phyloP scores from a whole-genome alignment of 2,113 vertebrate species.

The Platycercus adscitus region DNA sequence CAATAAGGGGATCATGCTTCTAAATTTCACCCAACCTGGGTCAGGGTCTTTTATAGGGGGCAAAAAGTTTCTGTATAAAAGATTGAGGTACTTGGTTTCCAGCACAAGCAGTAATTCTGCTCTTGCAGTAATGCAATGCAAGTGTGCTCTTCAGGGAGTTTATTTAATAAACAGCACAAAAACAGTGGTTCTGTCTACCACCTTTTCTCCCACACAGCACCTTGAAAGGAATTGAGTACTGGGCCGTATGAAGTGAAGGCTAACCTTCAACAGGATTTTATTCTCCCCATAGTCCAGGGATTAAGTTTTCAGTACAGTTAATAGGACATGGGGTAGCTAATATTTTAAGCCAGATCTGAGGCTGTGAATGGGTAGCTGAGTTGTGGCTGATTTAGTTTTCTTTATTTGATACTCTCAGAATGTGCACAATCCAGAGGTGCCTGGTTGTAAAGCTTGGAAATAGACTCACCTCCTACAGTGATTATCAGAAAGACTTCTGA shows the following conservation, averaged over 20 bases:
- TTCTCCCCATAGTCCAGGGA: not conserved
- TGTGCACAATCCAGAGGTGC: not conserved
- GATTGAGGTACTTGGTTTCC: constrained; percentile 24
- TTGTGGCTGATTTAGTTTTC: not conserved
- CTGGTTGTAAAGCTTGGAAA: not conserved
- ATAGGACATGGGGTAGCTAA: not conserved
- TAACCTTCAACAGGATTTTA: not conserved
- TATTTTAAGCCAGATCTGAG: not conserved
- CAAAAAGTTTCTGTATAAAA: constrained; percentile 46
- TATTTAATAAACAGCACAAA: not conserved
- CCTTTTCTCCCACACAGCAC: not conserved
- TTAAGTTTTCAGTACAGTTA: not conserved
- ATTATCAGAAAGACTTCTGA: not conserved
- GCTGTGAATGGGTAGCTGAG: not conserved
- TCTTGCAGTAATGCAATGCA: not conserved
- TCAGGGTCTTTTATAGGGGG: not conserved
- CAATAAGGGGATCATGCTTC: not conserved
- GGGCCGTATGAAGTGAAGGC: not conserved
- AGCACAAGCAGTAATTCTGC: not conserved
- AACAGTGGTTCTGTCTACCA: not conserved
- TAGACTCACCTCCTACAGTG: not conserved
- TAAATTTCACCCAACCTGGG: constrained; percentile 19
- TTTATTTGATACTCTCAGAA: not conserved
- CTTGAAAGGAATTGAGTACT: not conserved
- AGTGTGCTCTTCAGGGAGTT: not conserved